Conservation (phyloP, 2,113 vertebrate species). For the Poecile atricapillus region DNA sequence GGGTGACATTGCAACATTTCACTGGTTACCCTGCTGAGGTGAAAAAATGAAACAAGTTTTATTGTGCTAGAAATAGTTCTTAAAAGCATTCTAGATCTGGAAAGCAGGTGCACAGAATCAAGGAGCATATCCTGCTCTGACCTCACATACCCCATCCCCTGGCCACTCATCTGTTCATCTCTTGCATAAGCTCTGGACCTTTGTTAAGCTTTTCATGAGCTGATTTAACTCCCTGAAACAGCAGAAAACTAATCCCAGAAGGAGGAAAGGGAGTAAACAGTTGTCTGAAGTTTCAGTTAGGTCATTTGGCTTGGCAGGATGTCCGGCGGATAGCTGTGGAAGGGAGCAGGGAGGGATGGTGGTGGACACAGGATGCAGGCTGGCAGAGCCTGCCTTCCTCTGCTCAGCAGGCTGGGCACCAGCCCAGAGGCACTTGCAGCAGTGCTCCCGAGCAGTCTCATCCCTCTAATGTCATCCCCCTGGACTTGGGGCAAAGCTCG, state of each 20-base stretch:
- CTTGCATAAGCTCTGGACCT: background rate
- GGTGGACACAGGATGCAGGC: background rate
- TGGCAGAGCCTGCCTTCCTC: background rate
- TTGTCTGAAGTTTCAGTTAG: background rate
- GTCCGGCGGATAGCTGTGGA: rapidly evolving
- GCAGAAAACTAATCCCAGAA: background rate
- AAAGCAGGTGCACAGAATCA: background rate
- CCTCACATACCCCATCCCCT: background rate
- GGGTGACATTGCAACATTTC: background rate
- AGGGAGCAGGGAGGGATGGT: background rate
- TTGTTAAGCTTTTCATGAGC: background rate
- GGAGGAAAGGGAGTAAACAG: background rate
- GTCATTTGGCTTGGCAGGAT: background rate
- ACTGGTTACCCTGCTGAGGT: background rate
- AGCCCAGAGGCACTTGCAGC: rapidly evolving
- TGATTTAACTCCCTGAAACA: background rate
- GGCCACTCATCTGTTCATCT: background rate
- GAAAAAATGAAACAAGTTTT: background rate
- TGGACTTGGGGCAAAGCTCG: rapidly evolving
- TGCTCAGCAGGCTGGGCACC: background rate
- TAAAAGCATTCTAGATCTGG: background rate
- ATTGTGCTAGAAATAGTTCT: background rate
- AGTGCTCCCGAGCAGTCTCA: rapidly evolving
- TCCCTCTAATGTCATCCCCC: background rate
- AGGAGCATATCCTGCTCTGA: background rate